These are phyloP conservation scores for Chromobotia macracanthus DNA, from an alignment of 2,797 vertebrate genomes.

Conservation along the genomic window DNA sequence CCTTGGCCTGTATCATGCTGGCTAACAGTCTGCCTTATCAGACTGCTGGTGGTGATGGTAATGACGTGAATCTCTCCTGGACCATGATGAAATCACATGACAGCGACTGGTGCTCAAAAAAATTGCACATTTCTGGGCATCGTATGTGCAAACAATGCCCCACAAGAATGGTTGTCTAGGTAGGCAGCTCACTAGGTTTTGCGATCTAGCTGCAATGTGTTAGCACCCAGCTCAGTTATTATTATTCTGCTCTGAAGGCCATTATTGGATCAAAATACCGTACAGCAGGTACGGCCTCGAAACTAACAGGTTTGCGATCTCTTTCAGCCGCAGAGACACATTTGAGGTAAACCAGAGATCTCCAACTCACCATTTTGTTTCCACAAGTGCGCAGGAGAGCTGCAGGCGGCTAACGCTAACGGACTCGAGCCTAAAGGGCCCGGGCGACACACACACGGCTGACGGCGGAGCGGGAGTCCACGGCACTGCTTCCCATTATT, in stretches of 20 bases:
- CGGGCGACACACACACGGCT: conserved; percentile 47
- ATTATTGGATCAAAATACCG: not conserved
- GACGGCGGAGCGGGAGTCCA: conserved; percentile 37
- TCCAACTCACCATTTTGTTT: conserved; percentile 67
- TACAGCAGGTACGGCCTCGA: not conserved
- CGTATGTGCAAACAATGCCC: too few species aligned
- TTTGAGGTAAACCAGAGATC: not conserved
- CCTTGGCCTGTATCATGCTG: not conserved
- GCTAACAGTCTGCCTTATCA: not conserved
- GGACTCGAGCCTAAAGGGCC: conserved; percentile 46
- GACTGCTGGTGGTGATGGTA: not conserved
- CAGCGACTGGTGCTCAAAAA: too few species aligned
- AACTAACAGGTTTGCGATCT: not conserved
- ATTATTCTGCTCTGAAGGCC: not conserved
- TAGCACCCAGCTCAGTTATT: not conserved
- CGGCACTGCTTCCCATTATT: conserved; percentile 62
- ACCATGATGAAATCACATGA: too few species aligned
- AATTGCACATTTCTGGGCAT: too few species aligned
- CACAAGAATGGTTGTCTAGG: too few species aligned
- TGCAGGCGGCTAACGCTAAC: conserved; percentile 48
- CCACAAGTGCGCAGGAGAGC: conserved; percentile 38
- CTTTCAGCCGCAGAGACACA: not conserved
- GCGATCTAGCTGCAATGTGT: not conserved
- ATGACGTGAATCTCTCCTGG: not conserved
- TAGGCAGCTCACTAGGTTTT: not conserved